Evolutionary conservation across 2,113 vertebrate genomes (phyloP).

Genomic region (Cephalopholis sonnerati): DNA sequence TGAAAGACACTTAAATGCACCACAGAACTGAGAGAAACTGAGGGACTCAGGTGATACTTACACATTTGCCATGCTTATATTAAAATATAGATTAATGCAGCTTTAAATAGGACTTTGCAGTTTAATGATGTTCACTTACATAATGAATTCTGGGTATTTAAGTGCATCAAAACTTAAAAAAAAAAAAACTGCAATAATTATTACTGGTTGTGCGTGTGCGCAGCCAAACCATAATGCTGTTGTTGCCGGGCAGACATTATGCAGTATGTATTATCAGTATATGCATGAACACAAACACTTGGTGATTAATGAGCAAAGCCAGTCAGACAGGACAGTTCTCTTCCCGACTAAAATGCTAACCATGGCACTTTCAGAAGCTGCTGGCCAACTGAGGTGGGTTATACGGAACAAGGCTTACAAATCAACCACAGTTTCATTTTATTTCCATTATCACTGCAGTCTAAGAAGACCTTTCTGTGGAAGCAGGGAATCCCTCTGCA

Average conservation of each 20-base stretch:
- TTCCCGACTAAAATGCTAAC: constrained; percentile 39
- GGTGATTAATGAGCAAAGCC: constrained; percentile 34
- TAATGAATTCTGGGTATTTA: neutral
- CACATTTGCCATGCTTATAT: neutral
- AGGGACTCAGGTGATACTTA: no score
- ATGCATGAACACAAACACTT: neutral
- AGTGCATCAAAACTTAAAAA: neutral
- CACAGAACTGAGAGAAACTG: no score
- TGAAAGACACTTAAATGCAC: neutral
- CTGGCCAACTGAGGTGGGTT: neutral
- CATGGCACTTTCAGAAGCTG: constrained; percentile 19
- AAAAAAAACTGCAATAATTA: neutral
- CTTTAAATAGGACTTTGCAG: neutral
- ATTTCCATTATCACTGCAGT: neutral
- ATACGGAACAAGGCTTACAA: constrained; percentile 38
- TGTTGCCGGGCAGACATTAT: constrained; percentile 4
- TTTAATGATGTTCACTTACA: neutral
- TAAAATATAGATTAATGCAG: neutral
- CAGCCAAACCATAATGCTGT: constrained; percentile 2
- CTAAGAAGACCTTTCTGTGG: neutral
- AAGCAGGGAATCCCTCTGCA: constrained; percentile 5
- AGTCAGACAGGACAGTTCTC: constrained; percentile 18
- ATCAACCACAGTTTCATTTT: constrained; percentile 41
- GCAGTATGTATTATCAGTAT: neutral
- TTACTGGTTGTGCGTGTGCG: neutral